phyloP scores from a whole-genome alignment of 2,888 invertebrate species.

The Stomorhina lunata region DNA sequence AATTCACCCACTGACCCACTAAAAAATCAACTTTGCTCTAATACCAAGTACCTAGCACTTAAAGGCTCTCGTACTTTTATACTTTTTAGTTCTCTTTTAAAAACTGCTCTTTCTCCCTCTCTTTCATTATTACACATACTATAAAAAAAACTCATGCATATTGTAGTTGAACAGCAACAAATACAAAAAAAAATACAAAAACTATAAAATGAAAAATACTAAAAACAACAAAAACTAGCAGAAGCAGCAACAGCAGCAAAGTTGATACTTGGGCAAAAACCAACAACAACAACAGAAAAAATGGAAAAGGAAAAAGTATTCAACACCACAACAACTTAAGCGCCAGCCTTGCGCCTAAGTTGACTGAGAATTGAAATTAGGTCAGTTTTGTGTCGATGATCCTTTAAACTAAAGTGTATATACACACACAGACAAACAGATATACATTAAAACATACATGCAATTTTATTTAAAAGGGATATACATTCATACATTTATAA shows the following conservation, averaged over 20 bases:
- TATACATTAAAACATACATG: conserved; percentile 36
- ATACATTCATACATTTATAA: conserved; percentile 17
- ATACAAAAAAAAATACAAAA: too few relatives aligned
- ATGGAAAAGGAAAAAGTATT: not conserved
- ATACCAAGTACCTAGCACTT: conserved; percentile 9
- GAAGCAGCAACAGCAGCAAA: not conserved
- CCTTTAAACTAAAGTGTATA: conserved; percentile 73
- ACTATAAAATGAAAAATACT: conserved; percentile 30
- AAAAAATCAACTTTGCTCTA: conserved; percentile 62
- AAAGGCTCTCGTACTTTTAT: conserved; percentile 8
- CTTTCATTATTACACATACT: conserved; percentile 4
- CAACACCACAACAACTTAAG: conserved; percentile 38
- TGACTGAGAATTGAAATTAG: conserved; percentile 78
- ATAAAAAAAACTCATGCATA: not conserved
- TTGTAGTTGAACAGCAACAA: conserved; percentile 31
- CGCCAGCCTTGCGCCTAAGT: conserved; percentile 73
- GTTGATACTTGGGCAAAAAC: not conserved
- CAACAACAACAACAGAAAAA: conserved; percentile 1
- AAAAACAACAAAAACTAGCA: conserved; percentile 8
- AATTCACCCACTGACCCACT: conserved; percentile 66
- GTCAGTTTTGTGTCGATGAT: conserved; percentile 80
- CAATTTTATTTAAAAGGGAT: conserved; percentile 39
- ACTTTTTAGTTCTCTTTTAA: not conserved
- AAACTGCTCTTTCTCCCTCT: conserved; percentile 5
- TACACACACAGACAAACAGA: conserved; percentile 17